Percentiles rank a stretch among this genome's conserved stretches.
phyloP scores from a whole-genome alignment of 2,888 invertebrate genomes.

The Drosophila atripex region DNA sequence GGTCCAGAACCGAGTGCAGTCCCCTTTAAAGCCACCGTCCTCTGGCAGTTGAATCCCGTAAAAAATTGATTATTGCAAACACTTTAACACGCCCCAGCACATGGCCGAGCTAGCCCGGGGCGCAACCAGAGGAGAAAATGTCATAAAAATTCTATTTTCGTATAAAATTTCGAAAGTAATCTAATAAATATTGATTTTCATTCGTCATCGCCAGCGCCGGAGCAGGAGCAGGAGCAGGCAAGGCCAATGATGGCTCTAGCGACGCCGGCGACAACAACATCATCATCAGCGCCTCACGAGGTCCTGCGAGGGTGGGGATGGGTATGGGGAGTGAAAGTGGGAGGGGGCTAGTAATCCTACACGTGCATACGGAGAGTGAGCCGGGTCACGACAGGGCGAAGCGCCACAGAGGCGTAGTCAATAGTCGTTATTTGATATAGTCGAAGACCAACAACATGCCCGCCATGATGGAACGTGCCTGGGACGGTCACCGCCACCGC shows the following conservation, averaged over 20 bases:
- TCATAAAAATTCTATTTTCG: constrained; percentile 76
- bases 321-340: not conserved
- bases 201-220: constrained; percentile 72
- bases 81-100: constrained; percentile 42
- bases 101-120: constrained; percentile 43
- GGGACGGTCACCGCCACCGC: constrained; percentile 57
- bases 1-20: not conserved
- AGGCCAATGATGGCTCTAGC: constrained; percentile 34
- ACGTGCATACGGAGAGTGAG: constrained; percentile 60
- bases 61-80: constrained; percentile 55
- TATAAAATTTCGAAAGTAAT: constrained; percentile 80
- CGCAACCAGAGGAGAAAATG: constrained; percentile 48
- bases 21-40: constrained; percentile 20
- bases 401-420: constrained; percentile 64
- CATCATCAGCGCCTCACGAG: constrained; percentile 52
- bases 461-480: constrained; percentile 74
- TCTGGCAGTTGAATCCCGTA: constrained; percentile 22
- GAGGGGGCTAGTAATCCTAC: constrained; percentile 69
- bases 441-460: constrained; percentile 62
- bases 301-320: constrained; percentile 17
- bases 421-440: constrained; percentile 83
- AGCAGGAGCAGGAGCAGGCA: constrained; percentile 44
- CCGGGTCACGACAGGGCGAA: constrained; percentile 48
- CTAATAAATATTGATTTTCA: constrained; percentile 83
- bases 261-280: constrained; percentile 56